Evolutionary conservation across 2,797 vertebrate genomes (phyloP), one percentile per base, ranked within the genome.

Genomic region (Syngnathus acus): DNA sequence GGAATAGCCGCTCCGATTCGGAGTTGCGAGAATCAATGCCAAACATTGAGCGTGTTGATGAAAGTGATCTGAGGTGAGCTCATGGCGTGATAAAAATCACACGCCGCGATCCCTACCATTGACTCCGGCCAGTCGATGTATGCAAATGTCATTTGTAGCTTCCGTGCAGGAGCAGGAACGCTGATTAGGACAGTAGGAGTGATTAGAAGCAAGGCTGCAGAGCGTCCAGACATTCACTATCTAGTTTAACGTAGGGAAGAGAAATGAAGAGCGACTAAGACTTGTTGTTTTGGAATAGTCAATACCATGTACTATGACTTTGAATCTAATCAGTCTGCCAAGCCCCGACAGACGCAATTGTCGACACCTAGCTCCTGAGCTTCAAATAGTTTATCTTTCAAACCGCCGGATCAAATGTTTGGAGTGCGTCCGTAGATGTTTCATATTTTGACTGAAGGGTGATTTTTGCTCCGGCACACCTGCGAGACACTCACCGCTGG

Each of bases 111-210:
- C 73, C 62, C 62, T 61, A 26, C 13, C 72, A 84, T 73, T 79
- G 79, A 88, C 77, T 90, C 78, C 81, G 86, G 83, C 81, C 84
- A 81, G 80, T 90, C 86, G 84, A 87, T 89, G 88, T 81, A 89
- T 90, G 87, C 84, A 87, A 87, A 90, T 90, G 65, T 75, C 72
- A 82, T 76, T 73, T 87, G 84, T 82, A 85, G 83, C 66, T 82
- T 88, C 88, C 88, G 86, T 85, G 82, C 83, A 71, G 72, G 80
- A 81, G 83, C 85, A 86, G 69, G 83, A 84, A 88, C 84, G 84
- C 83, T 86, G 86, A 90, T 89, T 89, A 87, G 87, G 72, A 76
- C 76, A 50, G 73, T 69, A 65, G 55, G 9, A 82, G 82, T 89
- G 89, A 89, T 85, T 86, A 75, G 77, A 75, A 75, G 77, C 79